These are phyloP conservation scores for Crotophaga sulcirostris DNA, from an alignment of 2,113 vertebrate genomes.

Conservation along the genomic window DNA sequence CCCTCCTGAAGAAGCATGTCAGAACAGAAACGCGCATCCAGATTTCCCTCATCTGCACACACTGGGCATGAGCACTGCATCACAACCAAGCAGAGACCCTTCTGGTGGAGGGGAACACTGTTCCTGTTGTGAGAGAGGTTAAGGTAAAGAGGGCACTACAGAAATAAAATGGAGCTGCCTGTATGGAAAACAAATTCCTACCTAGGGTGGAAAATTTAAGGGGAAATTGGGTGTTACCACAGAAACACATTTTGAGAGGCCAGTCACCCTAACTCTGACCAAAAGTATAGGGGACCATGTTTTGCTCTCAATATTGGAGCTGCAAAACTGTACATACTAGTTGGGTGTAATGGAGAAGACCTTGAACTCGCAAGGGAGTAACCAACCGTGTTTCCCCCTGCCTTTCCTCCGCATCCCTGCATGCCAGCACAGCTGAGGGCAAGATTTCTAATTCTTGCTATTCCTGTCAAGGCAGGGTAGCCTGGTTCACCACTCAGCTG, in stretches of 20 bases:
- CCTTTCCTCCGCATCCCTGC: background rate
- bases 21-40: background rate
- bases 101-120: background rate
- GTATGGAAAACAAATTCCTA: background rate
- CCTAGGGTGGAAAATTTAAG: background rate
- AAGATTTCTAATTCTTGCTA: background rate
- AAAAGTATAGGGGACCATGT: background rate
- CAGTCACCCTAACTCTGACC: background rate
- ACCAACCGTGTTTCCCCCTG: fast-evolving
- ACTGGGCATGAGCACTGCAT: background rate
- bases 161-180: background rate
- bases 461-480: conserved; percentile 4
- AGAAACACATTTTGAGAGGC: background rate
- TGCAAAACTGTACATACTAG: background rate
- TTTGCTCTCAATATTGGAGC: background rate
- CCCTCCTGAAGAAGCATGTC: background rate
- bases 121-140: background rate
- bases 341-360: background rate
- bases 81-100: background rate
- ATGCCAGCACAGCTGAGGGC: background rate
- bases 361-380: background rate
- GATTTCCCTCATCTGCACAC: background rate
- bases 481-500: background rate
- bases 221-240: background rate
- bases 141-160: background rate